phyloP scores from a whole-genome alignment of 2,888 invertebrate species.

The Steinernema hermaphroditum region DNA sequence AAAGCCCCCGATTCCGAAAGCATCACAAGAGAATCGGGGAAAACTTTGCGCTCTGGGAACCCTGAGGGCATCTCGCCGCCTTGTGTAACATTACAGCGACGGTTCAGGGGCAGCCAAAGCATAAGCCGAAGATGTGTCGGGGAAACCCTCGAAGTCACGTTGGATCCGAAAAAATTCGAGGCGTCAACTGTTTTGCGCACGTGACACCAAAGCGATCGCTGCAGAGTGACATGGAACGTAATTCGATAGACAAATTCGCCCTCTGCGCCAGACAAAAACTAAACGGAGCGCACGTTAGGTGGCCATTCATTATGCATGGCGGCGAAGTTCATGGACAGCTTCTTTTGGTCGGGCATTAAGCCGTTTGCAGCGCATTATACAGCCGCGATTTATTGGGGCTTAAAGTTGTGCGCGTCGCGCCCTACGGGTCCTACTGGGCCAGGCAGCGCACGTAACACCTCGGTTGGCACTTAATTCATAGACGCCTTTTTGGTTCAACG shows the following conservation, averaged over 20 bases:
- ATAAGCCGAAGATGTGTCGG: not conserved
- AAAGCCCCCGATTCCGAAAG: too few relatives aligned
- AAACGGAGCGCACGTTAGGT: not conserved
- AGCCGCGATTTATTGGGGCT: slow-evolving; percentile 3
- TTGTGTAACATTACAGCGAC: slow-evolving; percentile 13
- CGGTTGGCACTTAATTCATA: not conserved
- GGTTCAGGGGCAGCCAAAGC: slow-evolving; percentile 8
- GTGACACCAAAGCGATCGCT: not conserved
- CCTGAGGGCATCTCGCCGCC: not conserved
- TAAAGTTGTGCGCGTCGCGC: not conserved
- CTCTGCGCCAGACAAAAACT: not conserved
- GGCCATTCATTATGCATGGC: slow-evolving; percentile 19
- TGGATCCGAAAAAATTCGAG: not conserved
- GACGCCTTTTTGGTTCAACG: not conserved
- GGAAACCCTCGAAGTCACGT: slow-evolving; percentile 20
- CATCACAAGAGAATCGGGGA: too few relatives aligned
- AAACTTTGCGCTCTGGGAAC: not conserved
- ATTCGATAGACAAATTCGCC: not conserved
- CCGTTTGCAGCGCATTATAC: not conserved
- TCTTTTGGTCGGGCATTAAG: not conserved
- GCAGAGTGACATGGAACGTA: not conserved
- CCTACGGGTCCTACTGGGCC: too few relatives aligned
- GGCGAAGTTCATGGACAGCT: not conserved
- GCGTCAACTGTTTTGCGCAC: not conserved
- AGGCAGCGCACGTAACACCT: not conserved